These are phyloP conservation scores for Mesochorus sp. DNA, from an alignment of 2,888 invertebrate genomes.

Conservation along the genomic window DNA sequence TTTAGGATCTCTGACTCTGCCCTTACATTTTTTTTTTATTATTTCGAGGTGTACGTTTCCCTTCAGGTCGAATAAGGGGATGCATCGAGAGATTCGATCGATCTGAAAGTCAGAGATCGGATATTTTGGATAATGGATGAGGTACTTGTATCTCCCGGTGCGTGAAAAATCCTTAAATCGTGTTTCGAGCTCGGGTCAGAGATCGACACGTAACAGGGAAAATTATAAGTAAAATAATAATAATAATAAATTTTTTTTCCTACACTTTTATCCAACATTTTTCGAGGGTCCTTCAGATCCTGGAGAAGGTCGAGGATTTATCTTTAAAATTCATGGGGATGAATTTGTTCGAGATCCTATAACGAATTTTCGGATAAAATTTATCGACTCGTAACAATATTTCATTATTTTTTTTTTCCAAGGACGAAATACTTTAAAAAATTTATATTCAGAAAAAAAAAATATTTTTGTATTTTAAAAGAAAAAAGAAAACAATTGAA, in stretches of 20 bases:
- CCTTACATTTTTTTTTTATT: slow-evolving; percentile 3
- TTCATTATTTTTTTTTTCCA: background rate
- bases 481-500: no score
- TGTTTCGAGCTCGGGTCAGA: background rate
- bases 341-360: background rate
- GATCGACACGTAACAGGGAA: background rate
- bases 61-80: background rate
- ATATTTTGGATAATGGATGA: background rate
- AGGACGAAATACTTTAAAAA: no score
- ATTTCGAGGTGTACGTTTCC: background rate
- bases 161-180: slow-evolving; percentile 46
- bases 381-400: no score
- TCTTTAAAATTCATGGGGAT: slow-evolving; percentile 33
- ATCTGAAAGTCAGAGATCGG: slow-evolving; percentile 49
- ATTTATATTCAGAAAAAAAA: no score
- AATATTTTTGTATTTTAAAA: no score
- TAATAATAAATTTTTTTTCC: no score
- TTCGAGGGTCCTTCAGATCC: no score
- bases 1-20: slow-evolving; percentile 28
- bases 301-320: slow-evolving; percentile 17
- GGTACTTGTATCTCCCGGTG: background rate
- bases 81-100: slow-evolving; percentile 32
- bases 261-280: background rate
- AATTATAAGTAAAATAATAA: no score
- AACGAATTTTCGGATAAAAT: slow-evolving; percentile 39